phyloP scores from a whole-genome alignment of 2,113 vertebrate genomes.

The Anhinga anhinga region DNA sequence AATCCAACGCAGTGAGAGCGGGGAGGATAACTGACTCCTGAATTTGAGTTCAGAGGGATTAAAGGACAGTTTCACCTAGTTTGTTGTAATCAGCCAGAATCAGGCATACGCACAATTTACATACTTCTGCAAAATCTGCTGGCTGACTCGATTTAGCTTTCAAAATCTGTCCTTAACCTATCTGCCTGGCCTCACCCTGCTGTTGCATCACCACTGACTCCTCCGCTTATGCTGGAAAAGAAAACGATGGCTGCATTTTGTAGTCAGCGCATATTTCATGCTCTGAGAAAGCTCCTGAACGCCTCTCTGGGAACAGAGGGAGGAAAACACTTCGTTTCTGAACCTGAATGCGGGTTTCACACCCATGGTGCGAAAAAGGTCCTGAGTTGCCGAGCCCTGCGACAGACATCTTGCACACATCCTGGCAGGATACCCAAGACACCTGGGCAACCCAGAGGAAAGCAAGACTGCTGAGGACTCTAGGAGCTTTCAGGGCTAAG shows the following conservation, averaged over 20 bases:
- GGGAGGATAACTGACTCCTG: not conserved
- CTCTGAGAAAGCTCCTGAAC: not conserved
- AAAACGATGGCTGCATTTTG: not conserved
- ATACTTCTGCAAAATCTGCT: conserved; percentile 27
- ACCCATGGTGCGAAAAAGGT: fast-evolving
- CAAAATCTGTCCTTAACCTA: not conserved
- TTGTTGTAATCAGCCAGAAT: not conserved
- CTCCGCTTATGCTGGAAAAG: not conserved
- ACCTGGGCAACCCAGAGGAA: not conserved
- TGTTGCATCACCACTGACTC: not conserved
- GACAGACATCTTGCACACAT: not conserved
- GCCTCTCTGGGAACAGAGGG: not conserved
- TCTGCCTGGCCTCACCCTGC: not conserved
- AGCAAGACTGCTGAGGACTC: not conserved
- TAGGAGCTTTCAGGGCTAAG: not conserved
- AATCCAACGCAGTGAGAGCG: fast-evolving
- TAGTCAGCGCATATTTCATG: not conserved
- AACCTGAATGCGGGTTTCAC: not conserved
- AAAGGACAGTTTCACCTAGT: not conserved
- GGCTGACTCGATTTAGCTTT: not conserved
- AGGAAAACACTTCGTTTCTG: not conserved
- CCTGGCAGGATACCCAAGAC: not conserved
- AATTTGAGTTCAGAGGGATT: not conserved
- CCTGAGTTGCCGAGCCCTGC: not conserved
- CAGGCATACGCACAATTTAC: not conserved